Base-by-base conservation (phyloP, 2,888 invertebrate genomes). In the Serrognathus titanus region DNA sequence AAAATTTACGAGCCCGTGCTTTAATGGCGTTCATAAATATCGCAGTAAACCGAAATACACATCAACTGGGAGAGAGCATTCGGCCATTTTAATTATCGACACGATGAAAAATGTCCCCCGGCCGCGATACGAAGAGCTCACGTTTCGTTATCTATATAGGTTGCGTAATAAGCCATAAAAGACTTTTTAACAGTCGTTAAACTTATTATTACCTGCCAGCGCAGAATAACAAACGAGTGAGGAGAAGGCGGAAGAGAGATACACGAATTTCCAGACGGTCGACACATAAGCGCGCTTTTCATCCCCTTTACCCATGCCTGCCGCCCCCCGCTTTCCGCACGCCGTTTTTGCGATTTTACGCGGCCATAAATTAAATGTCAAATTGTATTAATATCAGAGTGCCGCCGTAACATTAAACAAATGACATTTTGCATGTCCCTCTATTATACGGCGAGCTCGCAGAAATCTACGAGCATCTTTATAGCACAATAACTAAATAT, bases 311-410 rank as follows among this genome's bases (percentile, higher is more conserved):
- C 3, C n/a, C 45, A n/a, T 24, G 45, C 12, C 24, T 11, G 24
- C 11, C 7, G 20, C 20, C 24, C 24, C 24, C 7, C 24, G 24
- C 24, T 31, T 31, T 31, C 4, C 24, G 24, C 24, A 31, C 24
- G 20, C 38, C 39, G 41, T 65, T 66, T 68, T 69, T 66, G 67
- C 64, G 66, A 66, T 69, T 69, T 67, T 66, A 63, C 63, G 67
- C 62, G 61, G 60, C 58, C 69, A 66, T 70, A 69, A 69, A 70
- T 70, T 71, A 69, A 70, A 70, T 70, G 71, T 71, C 70, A 69
- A 65, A 67, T 66, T 69, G 67, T 69, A 69, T 69, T 70, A 70
- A 69, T 68, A 68, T 68, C 63, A 66, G 60, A 58, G 62, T 55
- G 55, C 60, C 62, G 57, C 20, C 63, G 61, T 63, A 67, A 63